Evolutionary conservation across 2,113 vertebrate species (phyloP), one percentile per base, ranked within the genome.

Genomic region (Acrocephalus kingi): DNA sequence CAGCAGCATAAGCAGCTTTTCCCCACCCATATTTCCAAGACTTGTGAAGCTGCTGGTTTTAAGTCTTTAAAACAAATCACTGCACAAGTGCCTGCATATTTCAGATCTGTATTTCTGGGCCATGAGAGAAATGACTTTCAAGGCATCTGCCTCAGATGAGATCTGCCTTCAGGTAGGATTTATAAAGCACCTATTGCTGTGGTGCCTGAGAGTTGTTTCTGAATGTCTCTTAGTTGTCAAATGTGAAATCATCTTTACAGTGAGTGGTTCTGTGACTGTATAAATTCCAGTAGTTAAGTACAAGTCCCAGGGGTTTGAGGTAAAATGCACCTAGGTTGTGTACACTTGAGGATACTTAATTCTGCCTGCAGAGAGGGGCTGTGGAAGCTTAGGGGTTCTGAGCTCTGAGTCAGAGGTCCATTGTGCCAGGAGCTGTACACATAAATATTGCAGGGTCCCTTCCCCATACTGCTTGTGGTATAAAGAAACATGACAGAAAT

Each of bases 31-130:
- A 68, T 93, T 88, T 90, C 48, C 39, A 67, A 67, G 74, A 63
- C 19, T 18, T 75, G 19, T n/a, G 56, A 78, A 94, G 63, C 69
- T 78, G 68, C 23, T 91, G 35, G n/a, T 35, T 95, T 94, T 75
- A 91, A 92, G 62, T 54, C 54, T 59, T 95, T 92, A 78, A 94
- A 94, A 90, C 91, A 94, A 84, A 88, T 93, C 52, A 46, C 63
- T 83, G 39, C 46, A 21, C 64, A 81, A 93, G 25, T 72, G 72
- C 45, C 41, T 93, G 55, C 28, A 22, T 87, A 59, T 84, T 92
- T 78, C 88, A 94, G 79, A 73, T 78, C 56, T 75, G 33, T 88
- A 58, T 81, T 94, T 90, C 90, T 93, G 68, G 68, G 64, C 79
- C 61, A 41, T 27, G 30, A 78, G 84, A 82, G 85, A 95, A 95